phyloP scores from a whole-genome alignment of 2,113 vertebrate species.

The Forbesichthys agassizii region DNA sequence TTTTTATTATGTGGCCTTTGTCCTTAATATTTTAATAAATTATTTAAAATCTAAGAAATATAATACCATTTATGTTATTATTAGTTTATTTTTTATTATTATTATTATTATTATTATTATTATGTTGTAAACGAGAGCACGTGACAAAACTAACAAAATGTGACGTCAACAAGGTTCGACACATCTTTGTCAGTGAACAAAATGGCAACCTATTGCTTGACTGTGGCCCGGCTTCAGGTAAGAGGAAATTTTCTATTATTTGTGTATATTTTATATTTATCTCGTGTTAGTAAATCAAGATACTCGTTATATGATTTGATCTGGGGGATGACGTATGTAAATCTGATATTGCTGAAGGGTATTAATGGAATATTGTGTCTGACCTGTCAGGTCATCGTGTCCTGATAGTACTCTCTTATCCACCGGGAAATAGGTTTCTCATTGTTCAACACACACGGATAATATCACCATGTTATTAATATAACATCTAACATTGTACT shows the following conservation, averaged over 20 bases:
- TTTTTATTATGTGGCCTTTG: too few relatives aligned
- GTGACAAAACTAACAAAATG: not conserved
- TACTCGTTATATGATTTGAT: fast-evolving
- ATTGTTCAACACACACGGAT: not conserved
- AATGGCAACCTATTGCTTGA: constrained; percentile 94
- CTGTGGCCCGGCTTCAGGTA: constrained; percentile 89
- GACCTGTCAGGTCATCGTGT: constrained; percentile 75
- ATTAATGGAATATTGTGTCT: not conserved
- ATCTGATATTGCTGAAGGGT: fast-evolving
- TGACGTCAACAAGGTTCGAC: constrained; percentile 81
- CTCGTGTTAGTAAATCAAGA: not conserved
- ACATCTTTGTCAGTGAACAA: constrained; percentile 99
- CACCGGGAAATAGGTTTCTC: not conserved
- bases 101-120: too few relatives aligned
- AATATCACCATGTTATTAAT: not conserved
- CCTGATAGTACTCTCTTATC: constrained; percentile 35
- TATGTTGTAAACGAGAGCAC: too few relatives aligned
- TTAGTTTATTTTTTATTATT: too few relatives aligned
- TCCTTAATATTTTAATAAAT: too few relatives aligned
- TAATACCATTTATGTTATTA: too few relatives aligned
- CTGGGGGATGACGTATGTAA: fast-evolving
- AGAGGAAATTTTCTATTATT: constrained; percentile 26
- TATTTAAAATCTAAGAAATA: too few relatives aligned
- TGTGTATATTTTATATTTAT: not conserved
- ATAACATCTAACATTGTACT: not conserved